Evolutionary conservation across 1,140 invertebrate genomes (phyloP).

Genomic region (Drosophila rufa): DNA sequence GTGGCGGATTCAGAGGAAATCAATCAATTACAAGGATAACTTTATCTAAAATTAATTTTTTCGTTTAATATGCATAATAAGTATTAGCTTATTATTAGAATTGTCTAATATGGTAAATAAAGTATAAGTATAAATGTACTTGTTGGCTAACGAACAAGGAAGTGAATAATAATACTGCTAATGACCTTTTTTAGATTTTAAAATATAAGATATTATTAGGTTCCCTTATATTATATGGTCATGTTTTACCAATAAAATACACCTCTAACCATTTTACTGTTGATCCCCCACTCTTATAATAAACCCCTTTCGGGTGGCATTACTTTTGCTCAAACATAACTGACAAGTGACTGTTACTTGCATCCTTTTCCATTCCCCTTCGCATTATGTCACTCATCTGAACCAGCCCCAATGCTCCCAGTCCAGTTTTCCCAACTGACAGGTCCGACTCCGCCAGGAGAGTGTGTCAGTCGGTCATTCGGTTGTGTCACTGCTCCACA

Average conservation of each 20-base stretch:
- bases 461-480: slow-evolving; percentile 75
- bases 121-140: too few species aligned
- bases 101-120: too few species aligned
- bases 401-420: slow-evolving; percentile 11
- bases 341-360: slow-evolving; percentile 26
- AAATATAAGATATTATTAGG: too few species aligned
- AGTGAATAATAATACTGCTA: too few species aligned
- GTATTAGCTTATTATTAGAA: too few species aligned
- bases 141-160: too few species aligned
- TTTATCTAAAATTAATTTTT: too few species aligned
- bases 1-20: neutral
- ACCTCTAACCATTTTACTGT: neutral
- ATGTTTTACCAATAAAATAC: too few species aligned
- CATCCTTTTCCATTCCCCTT: slow-evolving; percentile 55
- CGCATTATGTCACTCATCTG: slow-evolving; percentile 36
- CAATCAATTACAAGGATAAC: neutral
- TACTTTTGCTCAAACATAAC: slow-evolving; percentile 17
- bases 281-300: neutral
- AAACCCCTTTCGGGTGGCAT: neutral
- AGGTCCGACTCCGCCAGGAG: slow-evolving; percentile 23
- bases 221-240: too few species aligned
- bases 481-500: slow-evolving; percentile 70
- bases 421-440: slow-evolving; percentile 39
- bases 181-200: too few species aligned
- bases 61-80: too few species aligned